Conservation (phyloP, 2,888 invertebrate species). For the Papilio elwesi region DNA sequence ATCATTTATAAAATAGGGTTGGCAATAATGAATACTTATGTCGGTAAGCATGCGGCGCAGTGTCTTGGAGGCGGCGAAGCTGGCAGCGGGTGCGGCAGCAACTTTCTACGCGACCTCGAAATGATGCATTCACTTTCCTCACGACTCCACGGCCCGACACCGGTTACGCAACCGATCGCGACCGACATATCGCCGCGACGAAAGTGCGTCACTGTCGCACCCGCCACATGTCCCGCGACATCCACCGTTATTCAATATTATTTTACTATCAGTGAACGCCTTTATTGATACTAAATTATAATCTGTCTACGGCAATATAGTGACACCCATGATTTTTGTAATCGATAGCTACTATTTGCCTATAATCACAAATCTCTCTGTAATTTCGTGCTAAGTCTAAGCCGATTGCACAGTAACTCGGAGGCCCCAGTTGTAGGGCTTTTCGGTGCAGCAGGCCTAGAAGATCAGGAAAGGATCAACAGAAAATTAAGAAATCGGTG, state of each 20-base stretch:
- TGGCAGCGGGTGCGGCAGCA: conserved; percentile 64
- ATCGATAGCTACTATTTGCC: too few relatives aligned
- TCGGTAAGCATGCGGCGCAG: conserved; percentile 49
- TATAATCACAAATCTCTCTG: too few relatives aligned
- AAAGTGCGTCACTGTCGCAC: conserved; percentile 52
- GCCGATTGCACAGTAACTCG: too few relatives aligned
- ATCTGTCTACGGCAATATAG: neutral
- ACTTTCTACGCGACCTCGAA: conserved; percentile 84
- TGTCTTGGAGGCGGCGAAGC: conserved; percentile 51
- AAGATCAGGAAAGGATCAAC: too few relatives aligned
- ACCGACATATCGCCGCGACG: conserved; percentile 72
- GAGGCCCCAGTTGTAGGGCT: too few relatives aligned
- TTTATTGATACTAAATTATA: neutral
- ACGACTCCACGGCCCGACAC: conserved; percentile 58
- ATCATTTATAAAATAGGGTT: conserved; percentile 35
- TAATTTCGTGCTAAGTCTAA: too few relatives aligned
- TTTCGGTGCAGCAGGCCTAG: too few relatives aligned
- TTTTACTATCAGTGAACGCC: neutral
- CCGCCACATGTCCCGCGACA: conserved; percentile 49
- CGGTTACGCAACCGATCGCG: conserved; percentile 79
- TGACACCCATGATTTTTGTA: neutral
- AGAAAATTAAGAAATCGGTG: too few relatives aligned
- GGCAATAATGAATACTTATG: conserved; percentile 49
- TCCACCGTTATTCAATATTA: conserved; percentile 41
- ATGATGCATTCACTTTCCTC: conserved; percentile 83